phyloP scores from a whole-genome alignment of 2,113 vertebrate species.

The Mustelus asterias region DNA sequence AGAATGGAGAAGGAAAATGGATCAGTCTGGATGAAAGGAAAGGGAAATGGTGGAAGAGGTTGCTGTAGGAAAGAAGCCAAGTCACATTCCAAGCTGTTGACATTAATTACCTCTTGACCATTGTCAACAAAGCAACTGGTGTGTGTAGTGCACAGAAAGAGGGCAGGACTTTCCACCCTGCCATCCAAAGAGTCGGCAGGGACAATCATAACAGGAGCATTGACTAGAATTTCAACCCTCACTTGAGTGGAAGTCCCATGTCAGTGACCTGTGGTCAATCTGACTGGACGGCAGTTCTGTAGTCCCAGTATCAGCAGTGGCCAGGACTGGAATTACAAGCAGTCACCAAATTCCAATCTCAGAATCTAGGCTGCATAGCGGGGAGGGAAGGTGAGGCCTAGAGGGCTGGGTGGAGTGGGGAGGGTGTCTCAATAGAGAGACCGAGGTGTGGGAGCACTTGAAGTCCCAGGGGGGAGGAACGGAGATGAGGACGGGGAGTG shows the following conservation, averaged over 20 bases:
- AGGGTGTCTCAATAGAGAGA: background rate
- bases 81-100: background rate
- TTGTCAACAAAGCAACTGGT: background rate
- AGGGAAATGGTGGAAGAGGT: background rate
- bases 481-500: too few relatives aligned
- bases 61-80: background rate
- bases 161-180: too few relatives aligned
- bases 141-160: background rate
- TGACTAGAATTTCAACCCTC: too few relatives aligned
- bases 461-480: too few relatives aligned
- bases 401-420: too few relatives aligned
- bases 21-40: background rate
- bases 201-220: too few relatives aligned
- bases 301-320: background rate
- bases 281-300: background rate
- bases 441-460: background rate
- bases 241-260: too few relatives aligned
- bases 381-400: background rate
- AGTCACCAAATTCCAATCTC: background rate
- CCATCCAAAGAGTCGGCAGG: too few relatives aligned
- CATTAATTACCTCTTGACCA: background rate
- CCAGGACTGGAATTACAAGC: background rate
- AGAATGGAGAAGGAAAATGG: background rate
- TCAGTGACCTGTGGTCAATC: background rate
- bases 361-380: background rate